Conservation (phyloP, 92 coral and sea anemone genomes). For the Porites lobata region DNA sequence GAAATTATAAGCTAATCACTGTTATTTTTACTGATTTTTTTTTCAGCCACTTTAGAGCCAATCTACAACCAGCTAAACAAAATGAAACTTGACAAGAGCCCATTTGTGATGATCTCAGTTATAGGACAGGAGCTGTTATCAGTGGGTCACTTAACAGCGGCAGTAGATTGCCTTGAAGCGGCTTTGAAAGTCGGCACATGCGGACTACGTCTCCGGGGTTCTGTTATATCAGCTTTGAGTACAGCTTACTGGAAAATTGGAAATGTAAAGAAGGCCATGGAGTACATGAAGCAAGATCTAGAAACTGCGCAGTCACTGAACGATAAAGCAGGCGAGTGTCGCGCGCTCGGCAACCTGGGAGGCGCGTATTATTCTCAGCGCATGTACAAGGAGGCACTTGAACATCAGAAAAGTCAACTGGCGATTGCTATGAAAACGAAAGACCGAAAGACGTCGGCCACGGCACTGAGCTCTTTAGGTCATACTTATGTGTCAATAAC, state of each 20-base stretch:
- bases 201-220: conserved; percentile 95
- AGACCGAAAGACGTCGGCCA: conserved; percentile 88
- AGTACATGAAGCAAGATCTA: conserved; percentile 94
- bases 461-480: conserved; percentile 91
- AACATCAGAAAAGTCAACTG: conserved; percentile 88
- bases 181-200: conserved; percentile 95
- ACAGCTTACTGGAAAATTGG: conserved; percentile 99
- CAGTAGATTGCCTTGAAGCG: conserved; percentile 95
- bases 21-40: conserved; percentile 6
- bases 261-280: conserved; percentile 86
- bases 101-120: conserved; percentile 97
- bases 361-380: conserved; percentile 94
- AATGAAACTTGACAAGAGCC: conserved; percentile 92
- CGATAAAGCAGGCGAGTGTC: conserved; percentile 94
- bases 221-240: conserved; percentile 97
- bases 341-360: conserved; percentile 96
- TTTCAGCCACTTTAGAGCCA: conserved; percentile 81
- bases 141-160: conserved; percentile 85
- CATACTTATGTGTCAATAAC: conserved; percentile 91
- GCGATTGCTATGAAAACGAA: conserved; percentile 89
- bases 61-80: conserved; percentile 84
- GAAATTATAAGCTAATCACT: background rate
- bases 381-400: conserved; percentile 87
- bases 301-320: conserved; percentile 92
- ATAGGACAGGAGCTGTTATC: conserved; percentile 97